Conservation (phyloP, 2,113 vertebrate species). For the Lynx canadensis region DNA sequence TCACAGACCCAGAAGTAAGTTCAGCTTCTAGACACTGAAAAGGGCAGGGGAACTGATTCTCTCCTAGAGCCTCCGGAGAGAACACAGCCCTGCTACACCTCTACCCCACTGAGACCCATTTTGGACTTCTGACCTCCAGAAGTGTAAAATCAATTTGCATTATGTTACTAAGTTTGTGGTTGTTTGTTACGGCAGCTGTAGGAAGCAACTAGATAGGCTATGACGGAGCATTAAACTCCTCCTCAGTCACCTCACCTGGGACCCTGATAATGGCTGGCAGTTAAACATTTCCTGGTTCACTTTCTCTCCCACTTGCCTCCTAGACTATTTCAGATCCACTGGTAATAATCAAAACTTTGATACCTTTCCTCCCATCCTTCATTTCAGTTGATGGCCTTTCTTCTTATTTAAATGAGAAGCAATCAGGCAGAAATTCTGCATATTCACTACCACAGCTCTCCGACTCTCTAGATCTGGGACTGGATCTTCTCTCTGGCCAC, state of each 20-base stretch:
- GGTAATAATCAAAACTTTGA: neutral
- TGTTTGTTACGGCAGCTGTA: neutral
- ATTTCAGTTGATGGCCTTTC: neutral
- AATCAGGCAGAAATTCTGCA: neutral
- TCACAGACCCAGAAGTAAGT: neutral
- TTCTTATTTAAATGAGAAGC: neutral
- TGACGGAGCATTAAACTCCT: neutral
- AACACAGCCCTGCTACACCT: neutral
- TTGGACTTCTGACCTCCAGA: neutral
- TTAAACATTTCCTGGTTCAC: neutral
- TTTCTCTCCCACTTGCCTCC: neutral
- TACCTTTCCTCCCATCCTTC: neutral
- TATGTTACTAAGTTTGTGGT: neutral
- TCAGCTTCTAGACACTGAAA: neutral
- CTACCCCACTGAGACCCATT: neutral
- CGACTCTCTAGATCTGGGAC: neutral
- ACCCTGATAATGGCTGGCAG: neutral
- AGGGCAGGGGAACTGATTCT: neutral
- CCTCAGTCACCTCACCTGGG: no score
- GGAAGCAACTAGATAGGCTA: neutral
- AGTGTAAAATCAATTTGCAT: neutral
- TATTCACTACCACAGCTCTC: neutral
- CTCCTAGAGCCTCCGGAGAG: neutral
- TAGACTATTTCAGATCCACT: neutral
- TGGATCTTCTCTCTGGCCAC: neutral